These are phyloP conservation scores for Halictus ligatus DNA, from an alignment of 2,888 invertebrate species.

Conservation along the genomic window DNA sequence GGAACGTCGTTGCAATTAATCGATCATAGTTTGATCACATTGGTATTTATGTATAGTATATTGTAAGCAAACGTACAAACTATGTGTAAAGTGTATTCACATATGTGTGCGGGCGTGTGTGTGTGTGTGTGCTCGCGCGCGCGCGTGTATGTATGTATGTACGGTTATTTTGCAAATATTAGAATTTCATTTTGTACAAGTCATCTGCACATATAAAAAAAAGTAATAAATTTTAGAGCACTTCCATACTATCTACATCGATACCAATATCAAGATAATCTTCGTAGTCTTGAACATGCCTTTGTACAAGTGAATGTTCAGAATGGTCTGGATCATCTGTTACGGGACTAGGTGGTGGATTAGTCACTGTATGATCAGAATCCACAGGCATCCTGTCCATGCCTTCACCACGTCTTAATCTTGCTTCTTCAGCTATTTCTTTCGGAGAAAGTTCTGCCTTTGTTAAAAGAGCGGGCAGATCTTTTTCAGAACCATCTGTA, in stretches of 20 bases:
- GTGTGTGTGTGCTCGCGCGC: neutral
- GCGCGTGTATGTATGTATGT: neutral
- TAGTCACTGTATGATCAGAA: constrained; percentile 86
- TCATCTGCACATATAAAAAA: constrained; percentile 39
- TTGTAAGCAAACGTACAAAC: constrained; percentile 51
- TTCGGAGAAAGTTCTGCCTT: constrained; percentile 86
- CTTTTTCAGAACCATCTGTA: constrained; percentile 85
- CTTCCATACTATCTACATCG: constrained; percentile 90
- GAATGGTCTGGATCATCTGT: constrained; percentile 87
- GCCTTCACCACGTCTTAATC: constrained; percentile 82
- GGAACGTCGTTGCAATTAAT: constrained; percentile 45
- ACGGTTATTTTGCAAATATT: constrained; percentile 34
- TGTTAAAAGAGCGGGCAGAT: constrained; percentile 88
- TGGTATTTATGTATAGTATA: constrained; percentile 52
- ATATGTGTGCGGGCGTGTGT: neutral
- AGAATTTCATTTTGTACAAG: constrained; percentile 52
- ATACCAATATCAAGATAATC: constrained; percentile 89
- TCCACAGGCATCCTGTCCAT: constrained; percentile 81
- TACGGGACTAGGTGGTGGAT: constrained; percentile 93
- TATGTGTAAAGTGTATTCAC: constrained; percentile 51
- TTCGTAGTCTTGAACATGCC: constrained; percentile 86
- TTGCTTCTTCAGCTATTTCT: constrained; percentile 86
- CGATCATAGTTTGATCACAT: constrained; percentile 21
- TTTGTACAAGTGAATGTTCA: constrained; percentile 77
- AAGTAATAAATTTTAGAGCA: constrained; percentile 85